Evolutionary conservation across 2,888 invertebrate species (phyloP), one percentile per base, ranked within the genome.

Genomic region (Cistogaster globosa): DNA sequence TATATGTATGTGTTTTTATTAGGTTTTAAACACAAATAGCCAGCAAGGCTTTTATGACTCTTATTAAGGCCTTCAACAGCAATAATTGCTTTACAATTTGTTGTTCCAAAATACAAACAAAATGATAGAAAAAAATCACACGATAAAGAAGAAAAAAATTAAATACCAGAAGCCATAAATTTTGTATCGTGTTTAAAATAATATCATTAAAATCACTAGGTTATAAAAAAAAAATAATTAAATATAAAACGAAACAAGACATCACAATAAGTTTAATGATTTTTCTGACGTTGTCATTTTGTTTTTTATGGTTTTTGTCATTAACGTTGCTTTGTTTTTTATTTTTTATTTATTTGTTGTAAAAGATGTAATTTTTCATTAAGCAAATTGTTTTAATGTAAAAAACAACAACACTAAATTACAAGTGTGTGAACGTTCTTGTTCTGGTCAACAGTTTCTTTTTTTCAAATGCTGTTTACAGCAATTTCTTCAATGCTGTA

Each of bases 131-230:
- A 45, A n/a, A 20, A 45, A 9, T 5, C 12, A 12, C 18, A 36
- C 26, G 20, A 26, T 9, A 48, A 5, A 62, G 14, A 14, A 20
- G 14, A 36, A 68, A 55, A 32, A 63, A 68, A 60, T 45, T 38
- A 68, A 55, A 36, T 60, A 82, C 71, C 51, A 51, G 62, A 69
- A 67, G 82, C 69, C 48, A 83, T 85, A 85, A 79, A 85, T 82
- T 82, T 79, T 51, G 67, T 65, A 84, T 84, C 82, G 71, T 79
- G 81, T 86, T 79, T 68, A 62, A 72, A 87, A 85, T 84, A 86
- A 80, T 80, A 85, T 86, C 83, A 84, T 87, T 87, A 87, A 86
- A 87, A 83, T 84, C 84, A 86, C 87, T 87, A 87, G 83, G 84
- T 80, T 81, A 77, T 80, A 78, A 86, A 84, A 77, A n/a, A 26